These are phyloP conservation scores for Drosophila jambulina DNA, from an alignment of 1,140 invertebrate species.

Conservation along the genomic window DNA sequence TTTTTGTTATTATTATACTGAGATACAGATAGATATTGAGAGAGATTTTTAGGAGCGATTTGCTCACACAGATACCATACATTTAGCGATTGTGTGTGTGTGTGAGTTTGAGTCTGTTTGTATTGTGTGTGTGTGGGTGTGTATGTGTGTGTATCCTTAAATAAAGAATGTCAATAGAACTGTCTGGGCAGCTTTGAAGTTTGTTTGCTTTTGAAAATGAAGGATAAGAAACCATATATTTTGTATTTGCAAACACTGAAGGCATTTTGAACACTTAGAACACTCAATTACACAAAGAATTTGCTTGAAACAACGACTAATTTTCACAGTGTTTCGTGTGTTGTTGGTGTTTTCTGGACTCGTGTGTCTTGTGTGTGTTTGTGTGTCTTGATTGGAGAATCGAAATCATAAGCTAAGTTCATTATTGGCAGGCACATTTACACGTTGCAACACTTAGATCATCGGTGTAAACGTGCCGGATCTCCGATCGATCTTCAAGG, in stretches of 20 bases:
- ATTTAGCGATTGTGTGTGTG: conserved; percentile 58
- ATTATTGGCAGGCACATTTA: conserved; percentile 72
- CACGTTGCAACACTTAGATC: conserved; percentile 60
- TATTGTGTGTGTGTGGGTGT: conserved; percentile 39
- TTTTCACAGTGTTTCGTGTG: conserved; percentile 67
- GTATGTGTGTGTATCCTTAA: conserved; percentile 42
- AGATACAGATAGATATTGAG: conserved; percentile 38
- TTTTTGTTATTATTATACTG: conserved; percentile 22
- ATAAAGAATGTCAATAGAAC: conserved; percentile 37
- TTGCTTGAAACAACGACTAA: conserved; percentile 79
- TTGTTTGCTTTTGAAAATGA: conserved; percentile 61
- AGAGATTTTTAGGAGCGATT: conserved; percentile 35
- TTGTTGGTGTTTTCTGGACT: conserved; percentile 28
- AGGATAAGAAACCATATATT: conserved; percentile 64
- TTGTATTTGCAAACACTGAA: conserved; percentile 82
- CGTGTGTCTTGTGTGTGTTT: conserved; percentile 29
- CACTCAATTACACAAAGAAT: conserved; percentile 80
- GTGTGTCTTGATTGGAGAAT: conserved; percentile 32
- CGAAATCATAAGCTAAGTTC: conserved; percentile 62
- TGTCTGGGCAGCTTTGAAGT: conserved; percentile 53
- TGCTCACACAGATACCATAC: conserved; percentile 71
- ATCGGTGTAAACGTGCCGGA: conserved; percentile 58
- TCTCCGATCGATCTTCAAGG: conserved; percentile 26
- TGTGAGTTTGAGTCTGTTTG: conserved; percentile 32
- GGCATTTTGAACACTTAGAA: conserved; percentile 81